Conservation (phyloP, 64 coral and sea anemone genomes). For the Astreopora myriophthalma region DNA sequence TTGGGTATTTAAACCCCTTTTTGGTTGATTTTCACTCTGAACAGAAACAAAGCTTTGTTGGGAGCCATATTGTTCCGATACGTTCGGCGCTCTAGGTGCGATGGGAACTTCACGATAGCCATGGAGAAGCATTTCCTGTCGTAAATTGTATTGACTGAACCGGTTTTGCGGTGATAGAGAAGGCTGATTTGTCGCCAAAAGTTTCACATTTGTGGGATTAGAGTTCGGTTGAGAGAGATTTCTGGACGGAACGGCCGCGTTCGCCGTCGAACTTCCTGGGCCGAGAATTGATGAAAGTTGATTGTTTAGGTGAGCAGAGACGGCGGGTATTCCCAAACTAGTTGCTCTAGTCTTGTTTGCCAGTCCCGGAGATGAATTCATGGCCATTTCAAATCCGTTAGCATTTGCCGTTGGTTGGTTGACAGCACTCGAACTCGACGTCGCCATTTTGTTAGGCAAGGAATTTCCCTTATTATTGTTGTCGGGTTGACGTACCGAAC, state of each 20-base stretch:
- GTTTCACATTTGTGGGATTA: constrained; percentile 46
- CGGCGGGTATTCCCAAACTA: constrained; percentile 16
- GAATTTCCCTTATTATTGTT: constrained; percentile 77
- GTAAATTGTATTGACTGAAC: constrained; percentile 51
- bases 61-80: constrained; percentile 77
- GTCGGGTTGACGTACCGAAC: constrained; percentile 31
- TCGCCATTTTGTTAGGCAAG: constrained; percentile 80
- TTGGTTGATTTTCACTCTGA: constrained; percentile 64
- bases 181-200: constrained; percentile 47
- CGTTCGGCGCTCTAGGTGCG: constrained; percentile 66
- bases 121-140: constrained; percentile 69
- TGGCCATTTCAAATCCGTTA: constrained; percentile 66
- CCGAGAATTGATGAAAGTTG: constrained; percentile 56
- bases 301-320: constrained; percentile 46
- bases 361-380: constrained; percentile 45
- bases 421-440: constrained; percentile 40
- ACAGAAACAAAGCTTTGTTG: constrained; percentile 78
- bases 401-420: constrained; percentile 58
- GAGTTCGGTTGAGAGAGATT: constrained; percentile 33
- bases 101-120: constrained; percentile 69
- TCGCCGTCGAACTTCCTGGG: constrained; percentile 47
- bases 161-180: constrained; percentile 33
- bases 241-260: constrained; percentile 31
- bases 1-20: constrained; percentile 72
- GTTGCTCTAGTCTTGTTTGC: constrained; percentile 47